phyloP scores from a whole-genome alignment of 2,888 invertebrate genomes.

The Drosophila meridionalis region DNA sequence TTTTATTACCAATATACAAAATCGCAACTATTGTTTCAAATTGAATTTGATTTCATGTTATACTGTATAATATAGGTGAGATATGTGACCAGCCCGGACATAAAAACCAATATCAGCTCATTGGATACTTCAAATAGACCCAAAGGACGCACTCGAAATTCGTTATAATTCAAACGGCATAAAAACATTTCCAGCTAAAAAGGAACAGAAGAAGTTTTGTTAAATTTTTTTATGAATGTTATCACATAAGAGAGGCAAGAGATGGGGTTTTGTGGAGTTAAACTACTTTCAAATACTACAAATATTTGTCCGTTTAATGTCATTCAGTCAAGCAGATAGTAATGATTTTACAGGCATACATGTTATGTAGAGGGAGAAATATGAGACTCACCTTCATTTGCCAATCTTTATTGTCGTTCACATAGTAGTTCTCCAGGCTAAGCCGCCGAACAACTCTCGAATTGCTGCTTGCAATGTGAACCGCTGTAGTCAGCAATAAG shows the following conservation, averaged over 20 bases:
- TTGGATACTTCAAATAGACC: conserved; percentile 74
- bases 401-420: conserved; percentile 41
- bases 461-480: conserved; percentile 49
- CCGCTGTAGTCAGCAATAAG: conserved; percentile 58
- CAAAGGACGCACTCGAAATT: conserved; percentile 62
- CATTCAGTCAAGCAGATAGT: no score
- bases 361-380: background rate
- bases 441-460: conserved; percentile 47
- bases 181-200: conserved; percentile 71
- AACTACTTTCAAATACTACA: no score
- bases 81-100: conserved; percentile 69
- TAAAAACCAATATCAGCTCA: conserved; percentile 61
- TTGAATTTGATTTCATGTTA: conserved; percentile 28
- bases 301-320: no score
- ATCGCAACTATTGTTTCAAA: background rate
- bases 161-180: conserved; percentile 55
- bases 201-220: background rate
- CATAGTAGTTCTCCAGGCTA: conserved; percentile 59
- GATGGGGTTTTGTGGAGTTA: no score
- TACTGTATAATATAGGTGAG: conserved; percentile 65
- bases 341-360: no score
- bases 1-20: background rate
- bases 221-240: background rate
- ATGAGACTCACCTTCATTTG: conserved; percentile 52
- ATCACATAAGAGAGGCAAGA: background rate